A percentile compares a stretch with the other conserved stretches of the same genome.
These are phyloP conservation scores for Periophthalmus modestus DNA, from an alignment of 2,113 vertebrate genomes.

Conservation along the genomic window DNA sequence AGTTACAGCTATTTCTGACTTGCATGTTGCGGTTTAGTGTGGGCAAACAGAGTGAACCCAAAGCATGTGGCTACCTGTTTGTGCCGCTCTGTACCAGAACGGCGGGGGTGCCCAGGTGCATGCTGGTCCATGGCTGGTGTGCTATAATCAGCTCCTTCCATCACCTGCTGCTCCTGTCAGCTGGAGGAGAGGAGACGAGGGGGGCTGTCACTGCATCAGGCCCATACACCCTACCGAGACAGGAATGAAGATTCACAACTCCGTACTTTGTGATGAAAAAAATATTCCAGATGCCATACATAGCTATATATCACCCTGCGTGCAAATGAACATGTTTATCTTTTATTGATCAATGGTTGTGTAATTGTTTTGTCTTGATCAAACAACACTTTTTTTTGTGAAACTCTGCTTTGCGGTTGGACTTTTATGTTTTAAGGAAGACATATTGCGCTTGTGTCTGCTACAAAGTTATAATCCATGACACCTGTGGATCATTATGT, in stretches of 20 bases:
- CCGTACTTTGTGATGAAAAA: not conserved
- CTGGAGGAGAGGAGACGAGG: not conserved
- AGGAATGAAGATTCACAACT: not conserved
- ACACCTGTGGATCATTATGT: too few species aligned
- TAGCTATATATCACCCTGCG: too few species aligned
- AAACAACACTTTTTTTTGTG: too few species aligned
- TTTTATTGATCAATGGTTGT: too few species aligned
- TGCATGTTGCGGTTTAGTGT: not conserved
- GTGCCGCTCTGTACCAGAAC: not conserved
- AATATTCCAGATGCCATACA: not conserved
- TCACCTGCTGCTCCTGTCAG: slow-evolving; percentile 9
- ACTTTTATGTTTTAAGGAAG: too few species aligned
- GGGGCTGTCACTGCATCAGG: not conserved
- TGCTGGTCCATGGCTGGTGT: slow-evolving; percentile 1
- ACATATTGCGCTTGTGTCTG: too few species aligned
- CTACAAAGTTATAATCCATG: too few species aligned
- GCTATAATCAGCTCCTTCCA: slow-evolving; percentile 5
- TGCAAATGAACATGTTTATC: too few species aligned
- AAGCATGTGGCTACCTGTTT: slow-evolving; percentile 1
- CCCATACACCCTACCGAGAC: not conserved
- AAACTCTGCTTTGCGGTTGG: too few species aligned
- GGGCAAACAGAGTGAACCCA: not conserved
- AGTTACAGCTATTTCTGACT: not conserved
- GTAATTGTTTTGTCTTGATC: too few species aligned
- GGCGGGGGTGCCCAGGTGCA: slow-evolving; percentile 2